Evolutionary conservation across 2,888 invertebrate genomes (phyloP).

Genomic region (Noctua pronuba): DNA sequence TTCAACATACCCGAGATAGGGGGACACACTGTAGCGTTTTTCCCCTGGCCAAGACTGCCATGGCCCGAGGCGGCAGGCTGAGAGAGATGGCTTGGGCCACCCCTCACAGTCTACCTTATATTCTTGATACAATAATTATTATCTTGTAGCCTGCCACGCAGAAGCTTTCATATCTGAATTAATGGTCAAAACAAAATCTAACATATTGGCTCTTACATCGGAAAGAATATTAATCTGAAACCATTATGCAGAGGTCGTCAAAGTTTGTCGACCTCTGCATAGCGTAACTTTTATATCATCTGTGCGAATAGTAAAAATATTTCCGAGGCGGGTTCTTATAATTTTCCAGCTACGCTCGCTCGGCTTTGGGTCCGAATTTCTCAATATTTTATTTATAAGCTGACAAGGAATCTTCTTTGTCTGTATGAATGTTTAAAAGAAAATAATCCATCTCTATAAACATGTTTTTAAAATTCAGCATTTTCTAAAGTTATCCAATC

Average conservation of each 20-base stretch:
- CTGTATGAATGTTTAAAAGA: background rate
- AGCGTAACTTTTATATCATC: too few relatives aligned
- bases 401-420: background rate
- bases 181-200: too few relatives aligned
- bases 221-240: too few relatives aligned
- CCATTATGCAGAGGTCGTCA: too few relatives aligned
- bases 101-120: background rate
- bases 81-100: too few relatives aligned
- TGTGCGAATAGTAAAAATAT: background rate
- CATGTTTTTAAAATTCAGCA: background rate
- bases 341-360: background rate
- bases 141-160: too few relatives aligned
- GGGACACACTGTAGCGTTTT: conserved; percentile 57
- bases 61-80: too few relatives aligned
- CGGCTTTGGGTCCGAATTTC: background rate
- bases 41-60: too few relatives aligned
- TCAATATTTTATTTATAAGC: background rate
- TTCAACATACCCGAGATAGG: conserved; percentile 98
- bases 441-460: background rate
- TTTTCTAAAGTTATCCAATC: background rate
- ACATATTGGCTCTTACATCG: too few relatives aligned
- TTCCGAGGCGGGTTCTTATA: background rate
- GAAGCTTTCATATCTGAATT: too few relatives aligned
- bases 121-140: background rate
- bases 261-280: too few relatives aligned